A percentile compares a stretch with the other conserved stretches of the same genome.
These are phyloP conservation scores for Megamerina dolium DNA, from an alignment of 2,888 invertebrate species.

Conservation along the genomic window DNA sequence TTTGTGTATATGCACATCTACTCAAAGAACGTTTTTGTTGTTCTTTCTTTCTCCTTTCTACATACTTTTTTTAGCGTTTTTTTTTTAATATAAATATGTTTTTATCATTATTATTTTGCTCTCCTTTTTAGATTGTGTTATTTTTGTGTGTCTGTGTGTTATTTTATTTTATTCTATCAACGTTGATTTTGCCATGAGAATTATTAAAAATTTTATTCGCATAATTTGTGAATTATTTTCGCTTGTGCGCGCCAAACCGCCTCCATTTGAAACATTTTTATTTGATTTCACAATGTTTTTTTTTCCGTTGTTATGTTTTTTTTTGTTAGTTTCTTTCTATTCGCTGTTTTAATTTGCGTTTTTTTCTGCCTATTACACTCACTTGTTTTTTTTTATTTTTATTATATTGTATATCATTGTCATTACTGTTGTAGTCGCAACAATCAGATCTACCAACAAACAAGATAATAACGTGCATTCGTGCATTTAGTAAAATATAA, in stretches of 20 bases:
- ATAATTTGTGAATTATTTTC: constrained; percentile 48
- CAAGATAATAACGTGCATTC: background rate
- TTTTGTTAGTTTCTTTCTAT: background rate
- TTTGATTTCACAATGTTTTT: too few relatives aligned
- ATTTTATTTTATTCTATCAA: constrained; percentile 28
- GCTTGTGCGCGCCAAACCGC: constrained; percentile 34
- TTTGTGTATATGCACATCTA: too few relatives aligned
- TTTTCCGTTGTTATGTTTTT: background rate
- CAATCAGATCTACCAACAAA: background rate
- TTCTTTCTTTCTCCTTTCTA: too few relatives aligned
- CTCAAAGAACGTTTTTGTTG: too few relatives aligned
- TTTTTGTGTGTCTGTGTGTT: constrained; percentile 16
- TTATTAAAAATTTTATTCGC: constrained; percentile 49
- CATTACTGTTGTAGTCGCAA: background rate
- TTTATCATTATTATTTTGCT: constrained; percentile 6
- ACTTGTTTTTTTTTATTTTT: too few relatives aligned
- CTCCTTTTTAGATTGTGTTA: constrained; percentile 11
- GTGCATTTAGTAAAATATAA: too few relatives aligned
- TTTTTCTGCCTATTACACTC: too few relatives aligned
- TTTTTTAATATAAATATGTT: constrained; percentile 4
- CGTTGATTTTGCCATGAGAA: constrained; percentile 34
- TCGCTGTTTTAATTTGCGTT: too few relatives aligned
- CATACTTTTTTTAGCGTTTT: too few relatives aligned
- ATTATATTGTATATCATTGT: too few relatives aligned
- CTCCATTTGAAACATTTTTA: too few relatives aligned